Percentiles rank a stretch among this genome's conserved stretches.
Evolutionary conservation across 2,113 vertebrate genomes (phyloP).

Genomic region (Rhinoderma darwinii): DNA sequence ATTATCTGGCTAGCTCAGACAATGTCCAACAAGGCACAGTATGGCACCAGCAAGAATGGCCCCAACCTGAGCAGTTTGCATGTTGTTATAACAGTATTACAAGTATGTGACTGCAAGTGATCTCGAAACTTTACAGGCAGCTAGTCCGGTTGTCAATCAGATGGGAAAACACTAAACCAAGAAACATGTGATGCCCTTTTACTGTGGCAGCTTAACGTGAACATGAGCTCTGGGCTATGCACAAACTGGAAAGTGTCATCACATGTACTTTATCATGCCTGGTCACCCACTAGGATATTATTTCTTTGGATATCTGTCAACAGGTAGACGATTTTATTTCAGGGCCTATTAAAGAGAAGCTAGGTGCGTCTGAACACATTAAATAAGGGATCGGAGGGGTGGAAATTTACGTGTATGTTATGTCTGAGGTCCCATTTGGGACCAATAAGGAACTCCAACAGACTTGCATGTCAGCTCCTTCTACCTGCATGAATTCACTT

Average conservation of each 20-base stretch:
- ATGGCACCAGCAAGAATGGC: constrained; percentile 1
- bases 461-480: no score
- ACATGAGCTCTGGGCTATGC: not conserved
- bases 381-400: no score
- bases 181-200: not conserved
- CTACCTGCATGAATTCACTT: no score
- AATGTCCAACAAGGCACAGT: constrained; percentile 29
- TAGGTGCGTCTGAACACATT: no score
- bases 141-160: not conserved
- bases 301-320: no score
- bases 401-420: no score
- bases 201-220: not conserved
- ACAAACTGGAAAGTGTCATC: not conserved
- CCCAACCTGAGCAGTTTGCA: not conserved
- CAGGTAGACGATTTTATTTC: no score
- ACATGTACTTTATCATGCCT: no score
- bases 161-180: not conserved
- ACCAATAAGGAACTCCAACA: no score
- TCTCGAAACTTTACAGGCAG: not conserved
- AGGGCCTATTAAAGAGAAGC: no score
- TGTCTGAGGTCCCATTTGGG: no score
- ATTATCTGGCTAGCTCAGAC: constrained; percentile 22
- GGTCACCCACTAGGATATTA: no score
- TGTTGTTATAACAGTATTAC: constrained; percentile 8
- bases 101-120: constrained; percentile 2